Evolutionary conservation across 2,113 vertebrate genomes (phyloP).

Genomic region (Sylvilagus bachmani): DNA sequence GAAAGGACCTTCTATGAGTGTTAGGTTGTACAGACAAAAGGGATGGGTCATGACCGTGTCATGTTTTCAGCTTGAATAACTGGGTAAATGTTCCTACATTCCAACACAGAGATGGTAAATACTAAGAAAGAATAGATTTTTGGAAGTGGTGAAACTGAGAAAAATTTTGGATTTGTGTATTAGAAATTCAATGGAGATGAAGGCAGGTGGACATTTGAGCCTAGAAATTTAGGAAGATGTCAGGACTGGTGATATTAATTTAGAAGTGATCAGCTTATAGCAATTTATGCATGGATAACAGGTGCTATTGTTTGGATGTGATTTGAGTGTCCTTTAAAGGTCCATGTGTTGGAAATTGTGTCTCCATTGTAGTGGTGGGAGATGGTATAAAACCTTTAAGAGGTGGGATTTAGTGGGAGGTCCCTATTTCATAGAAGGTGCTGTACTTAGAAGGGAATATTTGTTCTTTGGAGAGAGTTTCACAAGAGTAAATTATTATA

Average conservation of each 20-base stretch:
- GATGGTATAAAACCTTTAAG: no score
- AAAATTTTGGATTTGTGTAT: background rate
- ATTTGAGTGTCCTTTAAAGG: no score
- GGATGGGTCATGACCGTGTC: background rate
- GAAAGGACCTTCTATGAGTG: background rate
- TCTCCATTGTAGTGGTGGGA: no score
- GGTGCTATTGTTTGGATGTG: no score
- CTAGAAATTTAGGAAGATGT: constrained; percentile 13
- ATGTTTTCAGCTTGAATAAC: background rate
- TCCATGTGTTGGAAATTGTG: no score
- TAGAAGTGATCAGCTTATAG: background rate
- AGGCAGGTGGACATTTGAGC: background rate
- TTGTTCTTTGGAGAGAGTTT: no score
- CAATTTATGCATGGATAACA: background rate
- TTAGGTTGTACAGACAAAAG: background rate
- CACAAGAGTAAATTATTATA: no score
- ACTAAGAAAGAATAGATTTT: background rate
- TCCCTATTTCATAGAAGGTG: no score
- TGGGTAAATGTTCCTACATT: background rate
- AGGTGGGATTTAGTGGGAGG: no score
- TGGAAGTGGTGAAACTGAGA: background rate
- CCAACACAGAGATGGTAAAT: background rate
- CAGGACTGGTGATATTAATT: background rate
- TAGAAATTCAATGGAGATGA: background rate
- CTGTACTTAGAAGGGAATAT: no score